phyloP scores from a whole-genome alignment of 2,113 vertebrate species.

The Brevimyrus niger region DNA sequence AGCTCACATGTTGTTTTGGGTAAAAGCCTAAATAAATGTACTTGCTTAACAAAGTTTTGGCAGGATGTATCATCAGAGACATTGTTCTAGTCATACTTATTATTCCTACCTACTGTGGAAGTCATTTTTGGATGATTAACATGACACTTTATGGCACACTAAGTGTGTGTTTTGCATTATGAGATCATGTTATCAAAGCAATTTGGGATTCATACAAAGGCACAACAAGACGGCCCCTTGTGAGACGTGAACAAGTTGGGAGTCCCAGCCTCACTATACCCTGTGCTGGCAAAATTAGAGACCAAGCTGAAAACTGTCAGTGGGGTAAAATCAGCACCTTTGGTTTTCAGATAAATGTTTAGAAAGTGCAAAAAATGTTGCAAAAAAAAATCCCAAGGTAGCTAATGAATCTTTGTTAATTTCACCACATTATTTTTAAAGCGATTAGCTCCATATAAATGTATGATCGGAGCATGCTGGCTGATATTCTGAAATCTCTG shows the following conservation, averaged over 20 bases:
- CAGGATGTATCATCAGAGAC: background rate
- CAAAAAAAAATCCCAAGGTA: background rate
- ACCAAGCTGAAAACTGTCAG: background rate
- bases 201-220: background rate
- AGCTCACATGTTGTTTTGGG: background rate
- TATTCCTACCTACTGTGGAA: background rate
- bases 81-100: background rate
- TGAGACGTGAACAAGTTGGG: background rate
- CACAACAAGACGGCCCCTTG: background rate
- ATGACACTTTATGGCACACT: background rate
- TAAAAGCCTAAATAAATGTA: background rate
- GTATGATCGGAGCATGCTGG: background rate
- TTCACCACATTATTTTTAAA: background rate
- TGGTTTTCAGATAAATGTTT: background rate
- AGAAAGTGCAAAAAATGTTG: background rate
- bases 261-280: background rate
- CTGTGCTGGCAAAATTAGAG: background rate
- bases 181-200: background rate
- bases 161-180: background rate
- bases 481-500: background rate
- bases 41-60: background rate
- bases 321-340: background rate
- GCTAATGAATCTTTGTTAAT: background rate
- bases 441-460: background rate
- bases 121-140: background rate